Evolutionary conservation across 2,797 vertebrate species (phyloP), one percentile per base, ranked within the genome.

Genomic region (Enteromius viviparus): DNA sequence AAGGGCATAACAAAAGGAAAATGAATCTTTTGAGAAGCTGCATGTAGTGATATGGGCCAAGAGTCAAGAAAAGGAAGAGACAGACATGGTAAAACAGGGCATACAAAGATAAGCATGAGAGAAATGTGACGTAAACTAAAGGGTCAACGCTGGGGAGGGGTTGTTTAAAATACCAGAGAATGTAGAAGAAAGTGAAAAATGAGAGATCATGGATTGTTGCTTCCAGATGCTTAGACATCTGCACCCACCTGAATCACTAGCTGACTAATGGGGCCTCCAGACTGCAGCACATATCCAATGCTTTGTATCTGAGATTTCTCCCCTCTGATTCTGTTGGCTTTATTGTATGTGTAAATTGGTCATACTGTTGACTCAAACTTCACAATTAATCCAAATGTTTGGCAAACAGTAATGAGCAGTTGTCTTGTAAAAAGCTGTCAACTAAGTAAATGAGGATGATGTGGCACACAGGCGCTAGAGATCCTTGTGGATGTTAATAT

Each of bases 161-260:
- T 21, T 49, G 29, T 70, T 68, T 79, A 53, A 47, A 76, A 83
- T 69, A 23, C 9, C 26, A 62, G 23, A 29, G 65, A 49, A 78
- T 80, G 60, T 84, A 85, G 64, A 14, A 17, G 62, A 72, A 68
- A 74, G 70, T 69, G 53, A 76, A 66, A 40, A 74, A 64, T 49
- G 66, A 21, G 82, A 81, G 83, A 86, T 37, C 76, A 40, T 86
- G 84, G 32, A 34, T 78, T 83, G 85, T 17, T 47, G 42, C 72
- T 84, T 76, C 85, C 83, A 86, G 83, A 78, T 85, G 85, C 68
- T 85, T 23, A 69, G 80, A 78, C 85, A 62, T 85, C 85, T 79
- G 76, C 87, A 72, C 85, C 83, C 90, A 91, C 89, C 90, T 91
- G 91, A 89, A 79, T 87, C 80, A 81, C 91, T 90, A 89, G 91